Conservation (phyloP, 2,113 vertebrate genomes). For the Penelope pileata region DNA sequence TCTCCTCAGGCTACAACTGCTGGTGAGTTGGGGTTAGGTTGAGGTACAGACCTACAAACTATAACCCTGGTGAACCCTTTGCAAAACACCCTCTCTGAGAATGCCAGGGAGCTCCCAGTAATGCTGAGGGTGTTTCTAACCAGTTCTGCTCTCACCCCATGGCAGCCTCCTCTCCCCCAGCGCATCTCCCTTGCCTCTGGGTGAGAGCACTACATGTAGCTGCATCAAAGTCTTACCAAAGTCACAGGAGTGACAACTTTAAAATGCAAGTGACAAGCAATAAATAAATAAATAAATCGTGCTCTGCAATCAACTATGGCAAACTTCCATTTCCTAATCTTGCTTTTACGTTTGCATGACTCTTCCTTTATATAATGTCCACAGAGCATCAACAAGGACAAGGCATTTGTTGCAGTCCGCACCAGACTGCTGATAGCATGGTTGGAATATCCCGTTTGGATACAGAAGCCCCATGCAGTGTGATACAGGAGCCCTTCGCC, state of each 20-base stretch:
- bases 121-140: not conserved
- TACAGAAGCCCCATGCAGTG: not conserved
- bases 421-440: not conserved
- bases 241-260: not conserved
- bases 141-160: not conserved
- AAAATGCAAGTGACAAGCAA: not conserved
- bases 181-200: rapidly evolving
- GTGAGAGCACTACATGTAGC: rapidly evolving
- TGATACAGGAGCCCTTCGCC: not conserved
- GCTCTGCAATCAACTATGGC: not conserved
- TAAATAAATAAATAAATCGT: too few species aligned
- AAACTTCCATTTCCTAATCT: not conserved
- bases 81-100: not conserved
- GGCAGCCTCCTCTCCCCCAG: not conserved
- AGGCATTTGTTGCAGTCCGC: rapidly evolving
- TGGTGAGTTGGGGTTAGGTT: not conserved
- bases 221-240: not conserved
- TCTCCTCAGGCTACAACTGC: not conserved
- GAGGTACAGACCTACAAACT: not conserved
- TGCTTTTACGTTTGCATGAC: not conserved
- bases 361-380: not conserved
- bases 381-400: not conserved
- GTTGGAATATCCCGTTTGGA: too few species aligned
- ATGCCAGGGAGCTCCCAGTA: not conserved
- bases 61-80: not conserved